These are phyloP conservation scores for Trichosurus vulpecula DNA, from an alignment of 2,797 vertebrate genomes.

Conservation along the genomic window DNA sequence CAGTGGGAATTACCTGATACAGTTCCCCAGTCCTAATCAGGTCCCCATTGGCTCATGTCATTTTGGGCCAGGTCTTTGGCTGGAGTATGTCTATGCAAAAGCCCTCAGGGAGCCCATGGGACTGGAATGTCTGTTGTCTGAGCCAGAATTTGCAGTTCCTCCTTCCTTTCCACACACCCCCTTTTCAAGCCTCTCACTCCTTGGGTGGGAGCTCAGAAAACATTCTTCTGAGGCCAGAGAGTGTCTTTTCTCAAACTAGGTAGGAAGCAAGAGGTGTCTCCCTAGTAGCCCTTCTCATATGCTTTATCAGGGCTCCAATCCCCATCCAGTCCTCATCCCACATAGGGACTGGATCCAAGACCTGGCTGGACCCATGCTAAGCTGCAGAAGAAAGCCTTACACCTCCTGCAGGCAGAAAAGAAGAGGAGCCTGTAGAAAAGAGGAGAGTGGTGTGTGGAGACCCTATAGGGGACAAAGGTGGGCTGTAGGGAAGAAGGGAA, in stretches of 20 bases:
- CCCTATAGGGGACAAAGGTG: background rate
- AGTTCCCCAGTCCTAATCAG: background rate
- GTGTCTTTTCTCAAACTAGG: background rate
- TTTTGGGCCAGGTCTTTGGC: background rate
- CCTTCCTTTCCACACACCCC: background rate
- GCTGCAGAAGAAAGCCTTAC: conserved; percentile 32
- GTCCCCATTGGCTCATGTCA: background rate
- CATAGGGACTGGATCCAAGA: background rate
- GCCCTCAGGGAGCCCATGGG: background rate
- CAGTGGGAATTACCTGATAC: background rate
- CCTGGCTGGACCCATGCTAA: background rate
- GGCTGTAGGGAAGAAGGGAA: conserved; percentile 9
- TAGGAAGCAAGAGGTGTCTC: background rate
- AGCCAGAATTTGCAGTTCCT: conserved; percentile 3
- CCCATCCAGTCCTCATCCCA: background rate
- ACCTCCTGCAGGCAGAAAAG: background rate
- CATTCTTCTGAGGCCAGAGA: background rate
- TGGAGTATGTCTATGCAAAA: background rate
- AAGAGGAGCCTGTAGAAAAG: background rate
- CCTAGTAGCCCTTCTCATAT: background rate
- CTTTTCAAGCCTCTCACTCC: background rate
- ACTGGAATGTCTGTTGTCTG: background rate
- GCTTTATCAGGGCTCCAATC: background rate
- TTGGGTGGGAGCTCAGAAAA: background rate
- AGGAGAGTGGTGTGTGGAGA: conserved; percentile 39